Conservation (phyloP, 2,797 vertebrate genomes). For the Hypotaenidia philippensis region DNA sequence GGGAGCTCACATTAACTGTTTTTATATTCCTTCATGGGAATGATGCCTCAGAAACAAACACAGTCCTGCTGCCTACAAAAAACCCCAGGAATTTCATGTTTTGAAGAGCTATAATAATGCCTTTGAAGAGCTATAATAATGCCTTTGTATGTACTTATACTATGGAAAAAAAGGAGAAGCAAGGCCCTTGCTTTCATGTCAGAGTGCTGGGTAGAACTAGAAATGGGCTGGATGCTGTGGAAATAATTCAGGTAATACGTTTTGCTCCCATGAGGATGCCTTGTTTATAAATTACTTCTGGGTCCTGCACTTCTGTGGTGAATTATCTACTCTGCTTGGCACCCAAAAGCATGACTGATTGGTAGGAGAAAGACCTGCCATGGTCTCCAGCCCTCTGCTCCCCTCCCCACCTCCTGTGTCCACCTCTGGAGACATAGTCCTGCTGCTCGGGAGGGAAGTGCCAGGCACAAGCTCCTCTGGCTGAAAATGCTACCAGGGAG, state of each 20-base stretch:
- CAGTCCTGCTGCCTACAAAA: background rate
- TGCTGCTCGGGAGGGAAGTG: rapidly evolving
- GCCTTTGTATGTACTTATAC: background rate
- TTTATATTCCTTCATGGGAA: background rate
- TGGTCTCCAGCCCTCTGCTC: background rate
- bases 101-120: background rate
- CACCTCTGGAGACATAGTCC: background rate
- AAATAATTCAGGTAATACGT: background rate
- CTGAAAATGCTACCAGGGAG: background rate
- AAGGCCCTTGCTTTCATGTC: background rate
- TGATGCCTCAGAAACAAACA: background rate
- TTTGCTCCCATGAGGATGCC: background rate
- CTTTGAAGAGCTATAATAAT: background rate
- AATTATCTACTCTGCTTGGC: background rate
- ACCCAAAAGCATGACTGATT: background rate
- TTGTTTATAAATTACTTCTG: background rate
- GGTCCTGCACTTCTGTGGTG: background rate
- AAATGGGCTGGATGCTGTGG: background rate
- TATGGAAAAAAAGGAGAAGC: background rate
- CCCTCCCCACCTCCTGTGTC: background rate
- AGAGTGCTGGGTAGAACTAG: background rate
- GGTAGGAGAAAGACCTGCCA: background rate
- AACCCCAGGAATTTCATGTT: background rate
- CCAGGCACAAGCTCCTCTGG: background rate
- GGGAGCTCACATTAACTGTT: background rate